phyloP scores from a whole-genome alignment of 2,797 vertebrate species.

The Rhynchonycteris naso region DNA sequence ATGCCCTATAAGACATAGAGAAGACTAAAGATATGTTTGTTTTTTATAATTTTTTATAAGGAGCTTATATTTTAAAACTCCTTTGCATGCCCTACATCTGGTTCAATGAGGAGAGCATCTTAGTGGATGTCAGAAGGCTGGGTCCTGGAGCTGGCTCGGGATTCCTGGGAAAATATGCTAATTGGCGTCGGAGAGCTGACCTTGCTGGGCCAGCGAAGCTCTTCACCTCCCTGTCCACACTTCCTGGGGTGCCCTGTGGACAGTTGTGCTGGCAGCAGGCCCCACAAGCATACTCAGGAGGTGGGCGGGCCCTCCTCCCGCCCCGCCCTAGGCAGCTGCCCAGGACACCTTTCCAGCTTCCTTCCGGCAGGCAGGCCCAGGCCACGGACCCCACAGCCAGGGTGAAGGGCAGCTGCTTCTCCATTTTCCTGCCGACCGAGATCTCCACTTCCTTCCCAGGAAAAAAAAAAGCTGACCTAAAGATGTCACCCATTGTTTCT shows the following conservation, averaged over 20 bases:
- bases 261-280: neutral
- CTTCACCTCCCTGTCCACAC: neutral
- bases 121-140: neutral
- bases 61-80: neutral
- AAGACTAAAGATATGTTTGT: neutral
- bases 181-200: neutral
- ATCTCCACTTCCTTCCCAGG: slow-evolving; percentile 38
- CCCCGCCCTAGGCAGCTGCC: neutral
- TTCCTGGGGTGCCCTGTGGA: neutral
- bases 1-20: fast-evolving
- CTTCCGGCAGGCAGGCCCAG: neutral
- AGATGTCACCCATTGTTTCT: slow-evolving; percentile 68
- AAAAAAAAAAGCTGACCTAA: neutral
- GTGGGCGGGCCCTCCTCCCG: neutral
- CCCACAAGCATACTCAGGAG: neutral
- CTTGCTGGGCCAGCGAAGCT: neutral
- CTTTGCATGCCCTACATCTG: neutral
- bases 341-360: neutral
- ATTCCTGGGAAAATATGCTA: neutral
- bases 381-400: neutral
- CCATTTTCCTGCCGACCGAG: neutral
- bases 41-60: neutral
- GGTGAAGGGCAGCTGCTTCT: no score
- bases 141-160: fast-evolving
- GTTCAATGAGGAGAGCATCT: neutral